Base-by-base conservation (phyloP, 2,797 vertebrate species). In the Telmatherina bonti region DNA sequence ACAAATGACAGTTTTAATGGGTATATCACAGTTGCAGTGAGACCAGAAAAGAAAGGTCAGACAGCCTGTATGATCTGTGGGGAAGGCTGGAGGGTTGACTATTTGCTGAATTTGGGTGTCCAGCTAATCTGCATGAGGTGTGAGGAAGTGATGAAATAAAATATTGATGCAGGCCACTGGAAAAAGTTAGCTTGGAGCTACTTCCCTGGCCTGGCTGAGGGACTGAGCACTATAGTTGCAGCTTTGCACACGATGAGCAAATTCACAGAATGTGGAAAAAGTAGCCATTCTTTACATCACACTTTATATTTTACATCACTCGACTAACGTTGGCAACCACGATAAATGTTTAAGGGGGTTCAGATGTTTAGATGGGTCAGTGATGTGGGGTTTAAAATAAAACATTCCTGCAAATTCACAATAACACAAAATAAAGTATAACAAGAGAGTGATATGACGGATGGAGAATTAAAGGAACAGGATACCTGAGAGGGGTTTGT, bases 401-500 rank as follows among this genome's bases (percentile, higher is more conserved):
- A 5, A 8, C 1, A 45, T 68, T 45, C 27, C 47, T 51, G n/a
- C 18, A 62, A 52, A 53, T n/a, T 24, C 38, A 45, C 20, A 47
- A 64, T 30, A 9, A 30, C 64, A 64, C 33, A 31, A 26, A 55
- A 22, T 56, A 18, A 30, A 45, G 38, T 47, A 41, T 4, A 20
- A n/a, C 31, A 26, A 49, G 16, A 13, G 26, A 9, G 6, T 16
- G 12, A 56, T 74, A 74, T 72, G 43, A 67, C 58, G 20, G 57
- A 74, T 74, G 73, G 53, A 58, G 43, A 47, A 74, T 76, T 75
- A 77, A 38, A 80, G 77, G 76, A 67, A 78, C 66, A 29, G 61
- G 80, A 80, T 67, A 83, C 74, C 74, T 72, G 74, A 87, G 72
- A 70, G 43, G 58, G 61, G 62, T 53, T 82, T 86, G 76, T 87